A percentile compares a stretch with the other conserved stretches of the same genome.
Conservation (phyloP, 2,888 invertebrate species). For the Campoplex capitator region DNA sequence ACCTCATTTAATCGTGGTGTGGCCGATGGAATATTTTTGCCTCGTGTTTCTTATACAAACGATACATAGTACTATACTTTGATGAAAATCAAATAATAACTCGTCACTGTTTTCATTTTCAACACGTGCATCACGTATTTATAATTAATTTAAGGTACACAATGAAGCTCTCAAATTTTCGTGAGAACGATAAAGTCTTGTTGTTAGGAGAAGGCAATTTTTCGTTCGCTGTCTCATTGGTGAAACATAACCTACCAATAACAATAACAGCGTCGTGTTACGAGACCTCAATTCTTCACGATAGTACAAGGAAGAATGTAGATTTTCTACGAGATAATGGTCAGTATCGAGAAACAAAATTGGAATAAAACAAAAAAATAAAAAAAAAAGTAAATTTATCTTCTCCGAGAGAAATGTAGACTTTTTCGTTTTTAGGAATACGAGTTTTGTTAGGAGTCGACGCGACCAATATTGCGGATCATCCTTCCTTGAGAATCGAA, state of each 20-base stretch:
- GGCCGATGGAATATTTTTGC: neutral
- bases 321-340: conserved; percentile 78
- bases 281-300: conserved; percentile 79
- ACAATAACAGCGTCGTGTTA: conserved; percentile 83
- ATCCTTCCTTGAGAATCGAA: conserved; percentile 74
- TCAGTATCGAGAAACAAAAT: conserved; percentile 74
- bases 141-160: conserved; percentile 47
- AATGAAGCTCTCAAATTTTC: conserved; percentile 78
- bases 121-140: conserved; percentile 15
- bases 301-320: conserved; percentile 78
- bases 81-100: neutral
- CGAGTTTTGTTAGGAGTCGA: conserved; percentile 85
- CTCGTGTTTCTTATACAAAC: conserved; percentile 1
- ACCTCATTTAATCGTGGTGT: neutral
- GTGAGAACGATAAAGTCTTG: conserved; percentile 80
- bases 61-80: conserved; percentile 9
- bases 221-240: conserved; percentile 85
- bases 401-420: conserved; percentile 19
- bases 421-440: conserved; percentile 83
- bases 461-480: conserved; percentile 84
- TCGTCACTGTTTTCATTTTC: neutral
- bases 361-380: neutral
- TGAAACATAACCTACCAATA: conserved; percentile 76
- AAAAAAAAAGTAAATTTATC: neutral
- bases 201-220: conserved; percentile 87